Percentiles rank a stretch among this genome's conserved stretches.
Evolutionary conservation across 2,113 vertebrate genomes (phyloP).

Genomic region (Aplodontia rufa): DNA sequence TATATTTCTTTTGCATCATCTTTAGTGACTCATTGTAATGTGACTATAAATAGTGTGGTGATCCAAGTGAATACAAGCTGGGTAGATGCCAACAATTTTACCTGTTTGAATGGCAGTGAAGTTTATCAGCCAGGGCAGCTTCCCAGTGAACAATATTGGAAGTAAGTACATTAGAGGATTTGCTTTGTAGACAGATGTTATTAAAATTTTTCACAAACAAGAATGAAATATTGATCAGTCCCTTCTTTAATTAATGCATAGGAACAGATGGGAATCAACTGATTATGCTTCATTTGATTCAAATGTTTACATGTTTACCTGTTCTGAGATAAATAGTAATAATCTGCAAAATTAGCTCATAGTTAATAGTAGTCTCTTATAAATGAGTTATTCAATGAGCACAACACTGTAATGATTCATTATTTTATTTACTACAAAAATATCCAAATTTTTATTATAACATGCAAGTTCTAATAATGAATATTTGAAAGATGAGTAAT

Average conservation of each 20-base stretch:
- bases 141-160: slow-evolving; percentile 95
- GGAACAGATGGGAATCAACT: background rate
- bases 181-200: background rate
- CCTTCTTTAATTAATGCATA: background rate
- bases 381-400: background rate
- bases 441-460: background rate
- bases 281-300: slow-evolving; percentile 2
- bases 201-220: background rate
- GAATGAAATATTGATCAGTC: background rate
- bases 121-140: slow-evolving; percentile 83
- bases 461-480: slow-evolving; percentile 24
- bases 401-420: background rate
- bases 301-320: slow-evolving; percentile 49
- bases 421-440: background rate
- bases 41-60: slow-evolving; percentile 44
- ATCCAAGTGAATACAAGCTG: slow-evolving; percentile 79
- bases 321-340: background rate
- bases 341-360: background rate
- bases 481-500: background rate
- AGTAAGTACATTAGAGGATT: slow-evolving; percentile 87
- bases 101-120: slow-evolving; percentile 81
- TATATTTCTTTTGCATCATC: slow-evolving; percentile 51
- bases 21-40: slow-evolving; percentile 84
- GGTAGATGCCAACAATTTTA: slow-evolving; percentile 81
- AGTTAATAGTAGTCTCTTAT: background rate